These are phyloP conservation scores for Dermochelys coriacea DNA, from an alignment of 2,797 vertebrate species.

Conservation along the genomic window DNA sequence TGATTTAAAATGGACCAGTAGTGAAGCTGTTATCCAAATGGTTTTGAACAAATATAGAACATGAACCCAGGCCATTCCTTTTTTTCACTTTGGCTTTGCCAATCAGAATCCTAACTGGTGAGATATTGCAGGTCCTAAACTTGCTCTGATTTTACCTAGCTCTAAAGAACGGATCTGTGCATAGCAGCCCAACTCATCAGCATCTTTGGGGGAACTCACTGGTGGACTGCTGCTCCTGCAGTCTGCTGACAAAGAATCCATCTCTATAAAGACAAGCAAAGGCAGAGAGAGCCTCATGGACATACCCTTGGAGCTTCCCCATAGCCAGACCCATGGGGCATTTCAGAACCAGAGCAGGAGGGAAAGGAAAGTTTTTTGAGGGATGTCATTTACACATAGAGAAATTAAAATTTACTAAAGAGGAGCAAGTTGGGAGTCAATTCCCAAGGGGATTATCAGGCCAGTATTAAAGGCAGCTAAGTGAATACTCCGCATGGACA, in stretches of 20 bases:
- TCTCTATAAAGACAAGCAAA: background rate
- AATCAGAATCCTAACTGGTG: background rate
- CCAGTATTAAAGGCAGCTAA: background rate
- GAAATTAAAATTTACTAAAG: background rate
- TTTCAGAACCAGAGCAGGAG: background rate
- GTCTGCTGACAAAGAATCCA: too few relatives aligned
- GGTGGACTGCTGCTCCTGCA: background rate
- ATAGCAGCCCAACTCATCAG: background rate
- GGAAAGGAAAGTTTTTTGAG: background rate
- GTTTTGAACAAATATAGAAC: rapidly evolving
- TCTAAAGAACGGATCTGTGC: background rate
- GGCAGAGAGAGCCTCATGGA: background rate
- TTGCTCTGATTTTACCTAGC: background rate
- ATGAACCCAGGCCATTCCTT: rapidly evolving
- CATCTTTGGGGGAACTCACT: background rate
- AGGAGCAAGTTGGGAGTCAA: background rate
- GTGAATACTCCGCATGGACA: background rate
- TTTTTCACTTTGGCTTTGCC: background rate
- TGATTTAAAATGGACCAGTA: background rate
- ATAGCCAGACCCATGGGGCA: background rate
- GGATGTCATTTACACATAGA: background rate
- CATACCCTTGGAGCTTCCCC: background rate
- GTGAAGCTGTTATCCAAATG: background rate
- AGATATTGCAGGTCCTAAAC: background rate
- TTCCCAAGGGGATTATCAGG: background rate